Evolutionary conservation across 1,140 invertebrate genomes (phyloP).

Genomic region (Glomeris maerens): DNA sequence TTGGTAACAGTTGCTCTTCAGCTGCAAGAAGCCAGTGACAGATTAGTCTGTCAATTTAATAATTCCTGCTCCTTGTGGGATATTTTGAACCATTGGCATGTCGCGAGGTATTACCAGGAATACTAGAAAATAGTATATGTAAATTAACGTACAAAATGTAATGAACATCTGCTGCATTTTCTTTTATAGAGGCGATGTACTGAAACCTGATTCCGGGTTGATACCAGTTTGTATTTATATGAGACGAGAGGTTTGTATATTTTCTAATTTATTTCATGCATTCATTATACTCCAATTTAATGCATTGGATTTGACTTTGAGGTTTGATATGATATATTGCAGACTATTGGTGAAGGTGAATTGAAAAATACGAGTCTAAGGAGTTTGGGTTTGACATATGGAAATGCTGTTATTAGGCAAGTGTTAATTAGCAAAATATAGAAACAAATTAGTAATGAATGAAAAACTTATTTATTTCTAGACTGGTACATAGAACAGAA

Average conservation of each 20-base stretch:
- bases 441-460: background rate
- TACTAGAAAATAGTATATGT: background rate
- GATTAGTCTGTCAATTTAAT: background rate
- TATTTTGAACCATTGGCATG: background rate
- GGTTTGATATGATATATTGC: slow-evolving; percentile 6
- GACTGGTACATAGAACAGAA: slow-evolving; percentile 24
- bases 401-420: slow-evolving; percentile 43
- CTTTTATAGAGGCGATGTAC: no score
- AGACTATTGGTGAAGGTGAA: slow-evolving; percentile 44
- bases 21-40: background rate
- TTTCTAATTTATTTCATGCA: background rate
- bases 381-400: slow-evolving; percentile 54
- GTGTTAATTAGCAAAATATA: slow-evolving; percentile 2
- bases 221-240: background rate
- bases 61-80: background rate
- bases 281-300: background rate
- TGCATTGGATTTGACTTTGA: slow-evolving; percentile 15
- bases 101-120: background rate
- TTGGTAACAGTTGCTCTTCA: background rate
- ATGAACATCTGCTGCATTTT: no score
- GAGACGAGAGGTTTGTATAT: background rate
- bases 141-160: background rate
- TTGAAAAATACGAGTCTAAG: slow-evolving; percentile 51
- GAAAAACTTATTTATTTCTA: slow-evolving; percentile 9
- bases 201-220: background rate